Evolutionary conservation across 2,797 vertebrate genomes (phyloP), one percentile per base, ranked within the genome.

Genomic region (Characodon lateralis): DNA sequence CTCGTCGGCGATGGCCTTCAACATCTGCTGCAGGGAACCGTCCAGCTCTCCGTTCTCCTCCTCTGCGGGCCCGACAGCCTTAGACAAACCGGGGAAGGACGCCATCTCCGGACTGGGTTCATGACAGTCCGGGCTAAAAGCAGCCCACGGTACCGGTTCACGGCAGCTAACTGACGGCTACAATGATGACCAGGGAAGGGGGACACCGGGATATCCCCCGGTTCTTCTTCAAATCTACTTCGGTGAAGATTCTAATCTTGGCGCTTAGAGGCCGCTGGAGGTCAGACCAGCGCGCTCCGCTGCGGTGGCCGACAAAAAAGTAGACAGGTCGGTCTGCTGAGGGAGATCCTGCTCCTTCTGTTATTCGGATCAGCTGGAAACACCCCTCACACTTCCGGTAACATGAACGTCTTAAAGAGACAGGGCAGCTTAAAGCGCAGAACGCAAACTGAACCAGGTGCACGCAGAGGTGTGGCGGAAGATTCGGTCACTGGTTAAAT

Each of bases 1-100:
- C 80, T 96, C 96, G 83, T 96, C 96, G 53, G 93, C 81, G 85
- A 96, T 96, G 77, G 94, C 95, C 91, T 96, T 96, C 88, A 96
- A 93, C 95, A 96, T 96, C 86, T 95, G 88, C 90, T 93, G 94
- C 87, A 96, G 91, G 14, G 95, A 96, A 0, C 91, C 94, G 90
- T 96, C 95, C 93, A 78, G 87, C 14, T 95, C 95, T 68, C 85
- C 94, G 89, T 86, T 83, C 85, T 93, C 92, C 82, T 94, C 92
- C 83, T 95, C 93, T 82, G 85, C 86, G 83, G 93, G 76, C 81
- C 91, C 89, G 88, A 88, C 93, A 72, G 89, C 81, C 88, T 92
- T 63, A 84, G 91, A 93, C 91, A 89, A 88, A 91, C 91, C 95
- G 87, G 93, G 92, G 86, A 93, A 82, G 89, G 95, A 95, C 93